Conservation (phyloP, 2,888 invertebrate species). For the Tachina fera region DNA sequence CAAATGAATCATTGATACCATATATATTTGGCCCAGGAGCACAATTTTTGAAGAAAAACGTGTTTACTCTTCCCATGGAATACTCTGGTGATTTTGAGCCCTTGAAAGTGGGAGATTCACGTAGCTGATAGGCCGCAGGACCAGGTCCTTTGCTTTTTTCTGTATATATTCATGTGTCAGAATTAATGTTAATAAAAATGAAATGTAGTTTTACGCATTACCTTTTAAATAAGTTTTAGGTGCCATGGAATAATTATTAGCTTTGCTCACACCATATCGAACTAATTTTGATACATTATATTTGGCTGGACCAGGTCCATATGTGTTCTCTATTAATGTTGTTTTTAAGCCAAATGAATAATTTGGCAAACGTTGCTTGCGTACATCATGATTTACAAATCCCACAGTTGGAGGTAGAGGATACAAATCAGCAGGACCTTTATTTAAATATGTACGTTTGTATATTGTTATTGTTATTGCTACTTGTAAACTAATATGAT, state of each 20-base stretch:
- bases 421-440: constrained; percentile 86
- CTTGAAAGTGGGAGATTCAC: constrained; percentile 75
- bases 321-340: constrained; percentile 56
- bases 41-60: constrained; percentile 55
- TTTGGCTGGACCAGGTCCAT: constrained; percentile 80
- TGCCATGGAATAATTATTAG: constrained; percentile 84
- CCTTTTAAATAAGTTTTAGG: constrained; percentile 77
- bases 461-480: too few relatives aligned
- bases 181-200: not conserved
- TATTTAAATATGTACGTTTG: not conserved
- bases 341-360: constrained; percentile 80
- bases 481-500: not conserved
- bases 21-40: constrained; percentile 74
- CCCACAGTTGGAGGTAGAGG: constrained; percentile 85
- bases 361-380: constrained; percentile 84
- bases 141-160: constrained; percentile 75
- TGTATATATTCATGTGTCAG: not conserved
- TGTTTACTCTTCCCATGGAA: constrained; percentile 80
- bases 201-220: constrained; percentile 62
- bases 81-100: constrained; percentile 75
- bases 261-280: constrained; percentile 76
- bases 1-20: constrained; percentile 60
- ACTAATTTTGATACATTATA: constrained; percentile 75
- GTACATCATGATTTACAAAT: constrained; percentile 85
- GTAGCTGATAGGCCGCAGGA: constrained; percentile 78